Percentiles rank a stretch among this genome's conserved stretches.
phyloP scores from a whole-genome alignment of 1,140 invertebrate species.

The Piezodorus guildinii region DNA sequence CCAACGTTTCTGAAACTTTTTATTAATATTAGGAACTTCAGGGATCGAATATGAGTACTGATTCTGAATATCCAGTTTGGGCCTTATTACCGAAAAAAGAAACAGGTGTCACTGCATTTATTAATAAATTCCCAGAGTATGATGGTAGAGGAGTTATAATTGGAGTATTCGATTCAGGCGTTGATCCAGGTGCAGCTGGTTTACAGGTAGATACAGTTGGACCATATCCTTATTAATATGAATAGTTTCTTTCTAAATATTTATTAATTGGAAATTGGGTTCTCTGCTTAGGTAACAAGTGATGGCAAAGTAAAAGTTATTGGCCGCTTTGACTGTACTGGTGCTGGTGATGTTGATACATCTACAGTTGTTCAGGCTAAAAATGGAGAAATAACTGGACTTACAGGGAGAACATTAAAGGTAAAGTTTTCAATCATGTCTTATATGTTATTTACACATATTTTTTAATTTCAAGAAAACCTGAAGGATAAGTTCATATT shows the following conservation, averaged over 20 bases:
- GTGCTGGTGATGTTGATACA: constrained; percentile 89
- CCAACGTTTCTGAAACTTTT: too few species aligned
- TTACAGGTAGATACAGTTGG: constrained; percentile 58
- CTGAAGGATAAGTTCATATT: too few species aligned
- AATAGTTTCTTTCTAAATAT: neutral
- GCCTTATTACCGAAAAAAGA: constrained; percentile 89
- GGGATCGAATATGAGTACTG: constrained; percentile 28
- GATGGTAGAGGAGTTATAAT: constrained; percentile 86
- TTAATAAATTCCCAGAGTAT: constrained; percentile 82
- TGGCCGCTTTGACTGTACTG: constrained; percentile 88
- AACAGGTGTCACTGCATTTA: constrained; percentile 77
- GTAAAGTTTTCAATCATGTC: constrained; percentile 38
- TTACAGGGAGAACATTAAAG: constrained; percentile 79
- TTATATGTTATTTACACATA: neutral
- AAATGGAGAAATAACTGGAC: constrained; percentile 59
- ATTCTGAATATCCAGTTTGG: constrained; percentile 67
- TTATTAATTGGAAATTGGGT: neutral
- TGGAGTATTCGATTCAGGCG: constrained; percentile 93
- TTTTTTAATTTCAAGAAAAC: too few species aligned
- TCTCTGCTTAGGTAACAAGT: constrained; percentile 57
- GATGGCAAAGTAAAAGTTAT: constrained; percentile 86
- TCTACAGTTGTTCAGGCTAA: constrained; percentile 61
- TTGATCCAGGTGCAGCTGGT: constrained; percentile 89
- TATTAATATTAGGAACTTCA: too few species aligned
- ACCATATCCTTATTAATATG: neutral